Evolutionary conservation across 2,113 vertebrate genomes (phyloP), one percentile per base, ranked within the genome.

Genomic region (Odocoileus hemionus): DNA sequence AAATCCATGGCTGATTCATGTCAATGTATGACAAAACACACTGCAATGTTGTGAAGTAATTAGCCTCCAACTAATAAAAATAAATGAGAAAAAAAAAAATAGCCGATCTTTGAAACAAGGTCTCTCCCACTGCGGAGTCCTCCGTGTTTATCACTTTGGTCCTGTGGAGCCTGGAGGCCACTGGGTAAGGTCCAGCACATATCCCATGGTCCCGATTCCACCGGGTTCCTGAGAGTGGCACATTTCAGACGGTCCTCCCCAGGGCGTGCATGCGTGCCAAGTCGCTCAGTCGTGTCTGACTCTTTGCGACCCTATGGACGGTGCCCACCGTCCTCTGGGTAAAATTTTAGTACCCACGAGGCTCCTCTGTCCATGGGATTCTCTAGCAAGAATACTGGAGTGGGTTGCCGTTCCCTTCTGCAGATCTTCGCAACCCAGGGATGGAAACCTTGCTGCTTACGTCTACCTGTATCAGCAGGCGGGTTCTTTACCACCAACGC

Each of bases 151-250:
- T 7, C 7, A 12, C 15, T 11, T 14, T 14, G 30, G 45, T 17
- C 52, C 23, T 16, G 14, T 3, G 70, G 60, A 2, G 21, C 30
- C 67, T 45, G 7, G 25, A 64, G 15, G 61, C 33, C n/a, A 7
- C 5, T 47, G 76, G 43, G 78, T 80, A 21, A 28, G 45, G 26
- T 28, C 25, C 11, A 80, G 45, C 28, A 50, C 45, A 47, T 1
- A 2, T 7, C 19, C 9, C 6, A 2, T 14, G 1, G 10, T 10
- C 19, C 25, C 3, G 43, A 26, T 16, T 39, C 25, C 47, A 2
- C 17, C 0, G n/a, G 50, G 33, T 76, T 28, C 64, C 82, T 1
- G 39, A 43, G 16, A 55, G 0, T 12, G 50, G 6, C 50, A 12
- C 79, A 19, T 25, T 5, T 33, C 16, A 45, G 2, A n/a, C 11